phyloP scores from a whole-genome alignment of 2,797 vertebrate species.

The Danio choprae region DNA sequence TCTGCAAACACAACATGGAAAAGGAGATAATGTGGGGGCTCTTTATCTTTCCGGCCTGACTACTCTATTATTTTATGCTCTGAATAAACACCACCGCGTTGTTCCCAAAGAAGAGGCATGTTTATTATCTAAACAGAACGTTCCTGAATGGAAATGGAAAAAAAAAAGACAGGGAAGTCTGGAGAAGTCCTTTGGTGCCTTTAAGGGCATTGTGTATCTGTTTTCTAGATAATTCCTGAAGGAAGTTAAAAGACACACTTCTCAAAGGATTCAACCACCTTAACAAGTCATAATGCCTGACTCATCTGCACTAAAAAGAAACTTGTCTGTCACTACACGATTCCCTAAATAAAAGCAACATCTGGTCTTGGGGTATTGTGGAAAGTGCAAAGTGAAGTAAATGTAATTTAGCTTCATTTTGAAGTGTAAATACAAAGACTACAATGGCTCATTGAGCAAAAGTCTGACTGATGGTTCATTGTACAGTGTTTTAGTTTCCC shows the following conservation, averaged over 20 bases:
- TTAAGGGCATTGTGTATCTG: slow-evolving; percentile 20
- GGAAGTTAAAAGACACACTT: slow-evolving; percentile 21
- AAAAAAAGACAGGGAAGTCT: slow-evolving; percentile 9
- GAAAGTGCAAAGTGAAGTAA: slow-evolving; percentile 9
- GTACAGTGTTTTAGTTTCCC: slow-evolving; percentile 12
- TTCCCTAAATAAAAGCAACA: slow-evolving; percentile 26
- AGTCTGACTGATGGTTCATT: neutral
- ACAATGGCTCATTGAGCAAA: neutral
- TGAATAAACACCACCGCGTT: slow-evolving; percentile 49
- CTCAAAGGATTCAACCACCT: slow-evolving; percentile 26
- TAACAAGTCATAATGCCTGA: neutral
- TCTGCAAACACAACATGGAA: slow-evolving; percentile 36
- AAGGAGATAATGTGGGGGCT: slow-evolving; percentile 52
- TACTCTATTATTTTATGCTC: slow-evolving; percentile 57
- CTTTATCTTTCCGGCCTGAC: slow-evolving; percentile 56
- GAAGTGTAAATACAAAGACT: neutral
- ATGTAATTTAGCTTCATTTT: neutral
- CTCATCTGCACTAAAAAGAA: slow-evolving; percentile 17
- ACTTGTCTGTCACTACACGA: slow-evolving; percentile 8
- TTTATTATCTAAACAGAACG: slow-evolving; percentile 57
- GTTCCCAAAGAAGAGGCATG: slow-evolving; percentile 44
- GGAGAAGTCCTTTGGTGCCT: neutral
- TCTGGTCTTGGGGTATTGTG: neutral
- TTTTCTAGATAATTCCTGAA: slow-evolving; percentile 23
- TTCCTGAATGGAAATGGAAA: slow-evolving; percentile 28